Evolutionary conservation across 1,140 invertebrate genomes (phyloP).

Genomic region (Lordiphosa clarofinis): DNA sequence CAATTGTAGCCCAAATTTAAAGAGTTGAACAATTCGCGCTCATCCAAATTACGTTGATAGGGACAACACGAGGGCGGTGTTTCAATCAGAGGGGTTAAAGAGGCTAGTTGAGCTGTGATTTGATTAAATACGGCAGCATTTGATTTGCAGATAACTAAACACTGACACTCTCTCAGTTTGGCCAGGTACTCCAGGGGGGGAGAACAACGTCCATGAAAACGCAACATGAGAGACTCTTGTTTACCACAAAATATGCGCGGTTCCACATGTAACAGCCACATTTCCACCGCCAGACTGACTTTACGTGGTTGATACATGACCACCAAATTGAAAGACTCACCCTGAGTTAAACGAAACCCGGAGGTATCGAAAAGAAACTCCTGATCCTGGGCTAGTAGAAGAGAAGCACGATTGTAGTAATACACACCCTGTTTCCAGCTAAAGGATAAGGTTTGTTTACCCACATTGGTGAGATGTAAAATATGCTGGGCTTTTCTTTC

Average conservation of each 20-base stretch:
- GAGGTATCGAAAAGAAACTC: conserved; percentile 58
- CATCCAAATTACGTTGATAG: conserved; percentile 53
- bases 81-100: conserved; percentile 35
- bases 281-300: conserved; percentile 44
- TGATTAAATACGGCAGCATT: conserved; percentile 31
- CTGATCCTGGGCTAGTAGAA: conserved; percentile 52
- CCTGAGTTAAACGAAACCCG: conserved; percentile 42
- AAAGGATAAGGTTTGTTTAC: conserved; percentile 51
- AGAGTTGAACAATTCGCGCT: conserved; percentile 58
- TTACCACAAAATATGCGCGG: conserved; percentile 52
- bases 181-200: conserved; percentile 49
- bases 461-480: conserved; percentile 51
- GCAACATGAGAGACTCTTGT: conserved; percentile 44
- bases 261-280: conserved; percentile 56
- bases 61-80: conserved; percentile 49
- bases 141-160: conserved; percentile 27
- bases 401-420: conserved; percentile 44
- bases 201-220: conserved; percentile 49
- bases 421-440: conserved; percentile 56
- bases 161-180: conserved; percentile 33
- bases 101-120: conserved; percentile 29
- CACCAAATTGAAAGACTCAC: conserved; percentile 29
- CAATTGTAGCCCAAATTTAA: conserved; percentile 62
- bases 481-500: conserved; percentile 27
- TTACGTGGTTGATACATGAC: conserved; percentile 63